Evolutionary conservation across 2,888 invertebrate genomes (phyloP), one percentile per base, ranked within the genome.

Genomic region (Odontomyia ornata): DNA sequence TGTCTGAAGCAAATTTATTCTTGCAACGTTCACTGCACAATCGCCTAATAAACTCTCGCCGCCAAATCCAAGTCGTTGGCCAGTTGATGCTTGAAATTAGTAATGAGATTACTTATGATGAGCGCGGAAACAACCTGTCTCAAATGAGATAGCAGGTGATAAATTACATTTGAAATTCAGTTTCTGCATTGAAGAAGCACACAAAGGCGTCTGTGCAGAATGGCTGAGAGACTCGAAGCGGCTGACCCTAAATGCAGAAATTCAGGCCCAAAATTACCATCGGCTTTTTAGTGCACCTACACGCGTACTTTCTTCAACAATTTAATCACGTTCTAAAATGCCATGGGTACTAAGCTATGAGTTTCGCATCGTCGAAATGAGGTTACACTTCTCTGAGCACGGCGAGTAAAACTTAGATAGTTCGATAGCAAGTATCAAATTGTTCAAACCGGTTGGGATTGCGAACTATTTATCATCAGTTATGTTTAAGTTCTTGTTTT

Each of bases 21-120:
- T 36, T 36, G 36, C 5, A 36, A 9, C 36, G 36, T 36, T 5
- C 36, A 5, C 9, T 5, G 3, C 5, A 9, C 36, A 5, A 9
- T 9, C 9, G 36, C 36, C 36, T 36, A 36, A 36, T 36, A 36
- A 36, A 36, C 36, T 36, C 36, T 36, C 36, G 9, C 36, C 36
- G 9, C 3, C 36, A 9, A 36, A 36, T 5, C 3, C 9, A 36
- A 36, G 3, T 36, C 36, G 36, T 36, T 36, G 36, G 36, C 36
- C 15, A 15, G n/a, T 13, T 1, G 4, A 13, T 52, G 52, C 52
- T 15, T 52, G 52, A 15, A 52, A 52, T 52, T 18, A 52, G n/a
- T 15, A 52, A 52, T 18, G 18, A n/a, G 18, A 52, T 18, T 52
- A 0, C 52, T 18, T 18, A 52, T 52, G 52, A 72, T 82, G 82